Base-by-base conservation (phyloP, 2,888 invertebrate species). In the Eristalinus sepulchralis region DNA sequence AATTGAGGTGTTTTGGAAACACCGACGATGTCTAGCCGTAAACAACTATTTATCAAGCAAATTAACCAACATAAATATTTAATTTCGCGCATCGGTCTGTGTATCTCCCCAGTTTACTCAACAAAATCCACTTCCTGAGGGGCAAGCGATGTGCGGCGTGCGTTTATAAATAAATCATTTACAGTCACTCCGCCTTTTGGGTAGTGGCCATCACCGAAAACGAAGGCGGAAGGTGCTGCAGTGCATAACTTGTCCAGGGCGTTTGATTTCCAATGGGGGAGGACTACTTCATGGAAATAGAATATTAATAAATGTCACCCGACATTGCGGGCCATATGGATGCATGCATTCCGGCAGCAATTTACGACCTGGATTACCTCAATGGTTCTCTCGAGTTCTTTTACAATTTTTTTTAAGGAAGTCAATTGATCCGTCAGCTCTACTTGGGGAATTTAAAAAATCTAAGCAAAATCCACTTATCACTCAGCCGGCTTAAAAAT, bases 311-410 rank as follows among this genome's bases (percentile, higher is more conserved):
- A 64, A 10, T 82, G 82, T 71, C 82, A 66, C 34, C 60, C 57
- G 34, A 36, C 70, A 71, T 71, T 68, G 27, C 20, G 27, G 2
- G 9, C 86, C 86, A 86, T 86, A 83, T 86, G 86, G 86, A 75
- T 67, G 62, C 83, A 86, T 53, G 11, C 78, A 53, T 78, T 27
- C 27, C n/a, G 20, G 20, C 34, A 31, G 33, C 55, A 83, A 79
- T 86, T 86, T 86, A 86, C 63, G 75, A 79, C 36, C 79, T 31
- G 20, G 70, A 83, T 86, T 83, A 75, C 39, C 55, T 62, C 24
- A 20, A 62, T 36, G 22, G 34, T 31, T 66, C 55, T 34, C 68
- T 11, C 20, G 24, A 53, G 27, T 31, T 24, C 22, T 63, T 36
- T 11, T 57, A 22, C n/a, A n/a, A n/a, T 57, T 57, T 63, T 39